These are phyloP conservation scores for Limnothrissa miodon DNA, from an alignment of 2,113 vertebrate species.

Conservation along the genomic window DNA sequence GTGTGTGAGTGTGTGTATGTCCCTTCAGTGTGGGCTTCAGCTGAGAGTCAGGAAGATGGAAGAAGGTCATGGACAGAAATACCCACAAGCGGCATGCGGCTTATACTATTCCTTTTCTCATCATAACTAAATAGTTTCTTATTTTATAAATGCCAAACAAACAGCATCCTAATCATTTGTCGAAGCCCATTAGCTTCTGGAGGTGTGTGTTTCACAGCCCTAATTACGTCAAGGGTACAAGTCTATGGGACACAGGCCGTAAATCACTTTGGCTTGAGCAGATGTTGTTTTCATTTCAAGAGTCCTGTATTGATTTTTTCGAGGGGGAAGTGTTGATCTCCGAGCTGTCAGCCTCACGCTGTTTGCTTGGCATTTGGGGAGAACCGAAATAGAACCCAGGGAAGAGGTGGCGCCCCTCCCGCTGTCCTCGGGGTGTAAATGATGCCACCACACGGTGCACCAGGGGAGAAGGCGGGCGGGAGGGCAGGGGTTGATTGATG, in stretches of 20 bases:
- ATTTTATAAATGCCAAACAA: too few species aligned
- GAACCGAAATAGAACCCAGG: neutral
- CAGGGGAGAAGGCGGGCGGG: neutral
- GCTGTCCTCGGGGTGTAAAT: neutral
- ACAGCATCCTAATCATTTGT: neutral
- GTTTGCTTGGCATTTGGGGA: constrained; percentile 3
- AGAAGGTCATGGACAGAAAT: neutral
- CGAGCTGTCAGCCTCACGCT: constrained; percentile 11
- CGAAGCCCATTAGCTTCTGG: neutral
- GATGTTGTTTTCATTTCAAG: constrained; percentile 4
- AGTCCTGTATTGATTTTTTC: constrained; percentile 5
- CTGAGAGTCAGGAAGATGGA: neutral
- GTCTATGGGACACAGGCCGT: neutral
- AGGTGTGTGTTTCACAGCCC: neutral
- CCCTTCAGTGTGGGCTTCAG: neutral
- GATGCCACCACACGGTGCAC: neutral
- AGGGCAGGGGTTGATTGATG: neutral
- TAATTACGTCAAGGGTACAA: neutral
- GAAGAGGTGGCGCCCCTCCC: neutral
- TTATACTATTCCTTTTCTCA: neutral
- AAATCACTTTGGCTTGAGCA: constrained; percentile 17
- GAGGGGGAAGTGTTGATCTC: constrained; percentile 9
- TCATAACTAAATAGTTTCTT: too few species aligned
- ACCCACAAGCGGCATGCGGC: neutral
- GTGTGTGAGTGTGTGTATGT: neutral